Conservation (phyloP, 1,140 invertebrate genomes). For the Ceratina calcarata region DNA sequence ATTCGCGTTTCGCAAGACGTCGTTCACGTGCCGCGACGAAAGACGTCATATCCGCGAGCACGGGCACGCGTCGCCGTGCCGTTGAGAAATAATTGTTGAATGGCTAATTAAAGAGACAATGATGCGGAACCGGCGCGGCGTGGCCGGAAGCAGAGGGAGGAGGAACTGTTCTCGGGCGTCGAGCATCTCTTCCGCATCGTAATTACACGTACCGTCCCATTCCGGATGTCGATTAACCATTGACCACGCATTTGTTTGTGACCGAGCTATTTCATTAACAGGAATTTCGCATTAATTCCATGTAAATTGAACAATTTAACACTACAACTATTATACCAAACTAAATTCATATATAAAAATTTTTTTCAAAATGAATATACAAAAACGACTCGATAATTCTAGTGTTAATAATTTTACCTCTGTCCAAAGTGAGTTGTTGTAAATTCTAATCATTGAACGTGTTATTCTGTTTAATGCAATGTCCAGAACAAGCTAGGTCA, state of each 20-base stretch:
- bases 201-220: constrained; percentile 42
- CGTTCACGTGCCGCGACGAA: constrained; percentile 58
- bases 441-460: too few species aligned
- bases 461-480: too few species aligned
- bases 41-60: constrained; percentile 70
- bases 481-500: too few species aligned
- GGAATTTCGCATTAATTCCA: too few species aligned
- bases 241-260: neutral
- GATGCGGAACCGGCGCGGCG: constrained; percentile 66
- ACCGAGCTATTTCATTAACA: too few species aligned
- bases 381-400: too few species aligned
- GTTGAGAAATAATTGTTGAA: constrained; percentile 71
- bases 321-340: too few species aligned
- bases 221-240: constrained; percentile 43
- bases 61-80: constrained; percentile 56
- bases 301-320: too few species aligned
- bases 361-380: too few species aligned
- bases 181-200: constrained; percentile 62
- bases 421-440: too few species aligned
- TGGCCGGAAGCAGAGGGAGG: constrained; percentile 66
- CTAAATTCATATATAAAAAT: too few species aligned
- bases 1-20: constrained; percentile 48
- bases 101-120: constrained; percentile 75
- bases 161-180: constrained; percentile 43
- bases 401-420: too few species aligned